Base-by-base conservation (phyloP, 2,888 invertebrate genomes). In the Eulithis testata region DNA sequence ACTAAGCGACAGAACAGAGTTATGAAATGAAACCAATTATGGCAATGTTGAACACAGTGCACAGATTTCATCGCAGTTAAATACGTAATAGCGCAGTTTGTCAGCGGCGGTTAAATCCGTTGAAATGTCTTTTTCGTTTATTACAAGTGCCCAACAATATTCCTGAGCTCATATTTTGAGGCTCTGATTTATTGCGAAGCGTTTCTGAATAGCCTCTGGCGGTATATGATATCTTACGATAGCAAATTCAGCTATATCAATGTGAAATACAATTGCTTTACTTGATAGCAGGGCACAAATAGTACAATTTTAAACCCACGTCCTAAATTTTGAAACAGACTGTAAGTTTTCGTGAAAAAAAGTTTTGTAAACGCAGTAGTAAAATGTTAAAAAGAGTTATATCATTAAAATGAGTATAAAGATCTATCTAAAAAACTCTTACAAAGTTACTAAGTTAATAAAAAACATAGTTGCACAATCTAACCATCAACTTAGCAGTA, bases 1-100 rank as follows among this genome's bases (percentile, higher is more conserved):
- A 12, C 3, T 27, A 27, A 12, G 21, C 43, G 31, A 43, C 40
- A 49, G 51, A 45, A 43, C 70, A 73, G 68, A 69, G 52, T 72
- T 66, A 68, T 66, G 67, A 66, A 68, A 75, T 63, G 65, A 56
- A 70, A 69, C 60, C 64, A 63, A 59, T 55, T 58, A 62, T 68
- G 60, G 54, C 60, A 44, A 62, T 58, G 62, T 50, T 62, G 65
- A 37, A 51, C 59, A 54, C 64, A 60, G 51, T 56, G 59, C 60
- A 65, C 62, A 62, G 62, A 62, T 55, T 65, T 56, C 56, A 56
- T 56, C 50, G 60, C 56, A 60, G 65, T 54, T 60, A 56, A 64
- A 37, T 60, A 56, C 56, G 47, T 52, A 56, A 65, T 51, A 51
- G 55, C 58, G 56, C 56, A 66, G 56, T 60, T 66, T 66, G 55